These are phyloP conservation scores for Marronus borbonicus DNA, from an alignment of 2,888 invertebrate genomes.

Conservation along the genomic window DNA sequence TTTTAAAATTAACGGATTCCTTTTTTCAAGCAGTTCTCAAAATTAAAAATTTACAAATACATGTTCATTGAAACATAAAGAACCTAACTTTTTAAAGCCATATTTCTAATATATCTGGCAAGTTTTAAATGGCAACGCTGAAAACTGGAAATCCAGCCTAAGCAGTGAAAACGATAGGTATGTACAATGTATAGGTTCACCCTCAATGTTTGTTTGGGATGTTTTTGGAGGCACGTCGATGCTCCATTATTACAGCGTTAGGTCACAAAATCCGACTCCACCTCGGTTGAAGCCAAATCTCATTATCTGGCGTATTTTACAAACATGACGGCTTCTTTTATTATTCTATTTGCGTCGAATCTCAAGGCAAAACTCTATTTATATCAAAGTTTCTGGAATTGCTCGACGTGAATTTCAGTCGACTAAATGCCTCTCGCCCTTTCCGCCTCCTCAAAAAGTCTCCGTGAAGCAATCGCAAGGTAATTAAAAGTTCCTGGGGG, in stretches of 20 bases:
- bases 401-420: background rate
- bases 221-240: background rate
- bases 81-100: no score
- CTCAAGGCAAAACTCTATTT: slow-evolving; percentile 2
- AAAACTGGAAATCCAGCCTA: slow-evolving; percentile 1
- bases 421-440: background rate
- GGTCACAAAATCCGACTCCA: background rate
- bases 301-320: slow-evolving; percentile 21
- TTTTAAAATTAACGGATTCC: no score
- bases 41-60: no score
- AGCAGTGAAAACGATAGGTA: background rate
- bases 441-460: background rate
- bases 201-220: slow-evolving; percentile 15
- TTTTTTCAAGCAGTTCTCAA: no score
- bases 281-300: slow-evolving; percentile 10
- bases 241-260: slow-evolving; percentile 9
- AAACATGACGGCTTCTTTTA: slow-evolving; percentile 21
- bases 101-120: no score
- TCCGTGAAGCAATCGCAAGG: background rate
- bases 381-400: slow-evolving; percentile 5
- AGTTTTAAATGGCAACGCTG: background rate
- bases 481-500: background rate
- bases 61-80: no score
- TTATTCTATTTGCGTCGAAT: slow-evolving; percentile 19
- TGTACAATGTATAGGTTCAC: slow-evolving; percentile 32